A percentile compares a stretch with the other conserved stretches of the same genome.
phyloP scores from a whole-genome alignment of 2,888 invertebrate genomes.

The Cephus rjabovi region DNA sequence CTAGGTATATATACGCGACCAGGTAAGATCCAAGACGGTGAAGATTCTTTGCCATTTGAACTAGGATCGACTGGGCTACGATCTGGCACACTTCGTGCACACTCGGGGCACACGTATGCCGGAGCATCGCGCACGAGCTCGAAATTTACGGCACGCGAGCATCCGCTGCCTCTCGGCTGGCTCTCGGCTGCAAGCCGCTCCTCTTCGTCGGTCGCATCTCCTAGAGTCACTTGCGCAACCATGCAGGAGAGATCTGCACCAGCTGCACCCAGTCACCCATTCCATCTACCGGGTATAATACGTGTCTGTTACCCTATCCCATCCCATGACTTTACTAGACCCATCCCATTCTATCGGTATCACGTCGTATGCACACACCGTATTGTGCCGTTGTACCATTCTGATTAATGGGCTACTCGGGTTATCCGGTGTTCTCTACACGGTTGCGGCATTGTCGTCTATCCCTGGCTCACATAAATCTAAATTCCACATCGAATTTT shows the following conservation, averaged over 20 bases:
- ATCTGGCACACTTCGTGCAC: conserved; percentile 65
- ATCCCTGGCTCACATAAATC: conserved; percentile 44
- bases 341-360: neutral
- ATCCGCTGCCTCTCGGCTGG: conserved; percentile 30
- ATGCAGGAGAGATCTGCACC: conserved; percentile 30
- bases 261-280: conserved; percentile 49
- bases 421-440: conserved; percentile 39
- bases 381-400: conserved; percentile 36
- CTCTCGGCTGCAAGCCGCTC: conserved; percentile 31
- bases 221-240: conserved; percentile 46
- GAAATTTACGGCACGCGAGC: conserved; percentile 67
- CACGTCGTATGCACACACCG: conserved; percentile 2
- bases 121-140: conserved; percentile 63
- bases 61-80: conserved; percentile 20
- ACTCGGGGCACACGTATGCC: conserved; percentile 63
- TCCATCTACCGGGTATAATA: conserved; percentile 41
- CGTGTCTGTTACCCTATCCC: conserved; percentile 25
- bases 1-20: neutral
- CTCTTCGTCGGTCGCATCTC: conserved; percentile 34
- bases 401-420: conserved; percentile 49
- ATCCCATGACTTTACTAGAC: neutral
- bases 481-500: neutral
- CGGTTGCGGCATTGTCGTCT: conserved; percentile 39
- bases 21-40: conserved; percentile 1
- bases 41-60: conserved; percentile 23